Conservation (phyloP, 2,888 invertebrate genomes). For the Cantharis flavilabris region DNA sequence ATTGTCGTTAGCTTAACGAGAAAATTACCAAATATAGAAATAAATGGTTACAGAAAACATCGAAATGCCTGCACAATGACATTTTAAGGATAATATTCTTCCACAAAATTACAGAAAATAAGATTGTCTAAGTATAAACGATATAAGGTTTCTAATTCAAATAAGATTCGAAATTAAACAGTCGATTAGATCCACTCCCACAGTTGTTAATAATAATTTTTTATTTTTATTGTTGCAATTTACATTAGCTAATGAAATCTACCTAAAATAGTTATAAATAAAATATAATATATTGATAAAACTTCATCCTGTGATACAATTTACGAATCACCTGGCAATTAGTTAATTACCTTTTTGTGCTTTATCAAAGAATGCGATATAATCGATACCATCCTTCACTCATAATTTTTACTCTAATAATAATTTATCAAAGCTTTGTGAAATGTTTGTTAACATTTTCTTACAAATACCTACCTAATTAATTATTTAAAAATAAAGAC, state of each 20-base stretch:
- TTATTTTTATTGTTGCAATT: neutral
- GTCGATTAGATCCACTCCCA: neutral
- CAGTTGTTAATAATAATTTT: neutral
- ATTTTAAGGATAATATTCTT: neutral
- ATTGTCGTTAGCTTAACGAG: neutral
- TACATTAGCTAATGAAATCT: neutral
- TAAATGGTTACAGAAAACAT: neutral
- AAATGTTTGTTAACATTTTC: neutral
- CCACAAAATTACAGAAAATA: neutral
- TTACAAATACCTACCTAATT: neutral
- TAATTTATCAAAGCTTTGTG: conserved; percentile 1
- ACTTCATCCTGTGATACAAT: neutral
- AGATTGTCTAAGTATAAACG: neutral
- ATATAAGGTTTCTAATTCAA: neutral
- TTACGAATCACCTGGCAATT: neutral
- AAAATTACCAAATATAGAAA: neutral
- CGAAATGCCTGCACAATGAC: neutral
- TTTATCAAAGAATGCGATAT: neutral
- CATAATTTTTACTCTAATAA: neutral
- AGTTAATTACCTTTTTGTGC: conserved; percentile 1
- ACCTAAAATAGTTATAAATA: neutral
- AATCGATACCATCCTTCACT: neutral
- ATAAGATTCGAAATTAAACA: neutral
- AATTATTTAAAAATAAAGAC: neutral
- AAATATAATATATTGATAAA: neutral